Evolutionary conservation across 2,888 invertebrate genomes (phyloP).

Genomic region (Andrena trimmerana): DNA sequence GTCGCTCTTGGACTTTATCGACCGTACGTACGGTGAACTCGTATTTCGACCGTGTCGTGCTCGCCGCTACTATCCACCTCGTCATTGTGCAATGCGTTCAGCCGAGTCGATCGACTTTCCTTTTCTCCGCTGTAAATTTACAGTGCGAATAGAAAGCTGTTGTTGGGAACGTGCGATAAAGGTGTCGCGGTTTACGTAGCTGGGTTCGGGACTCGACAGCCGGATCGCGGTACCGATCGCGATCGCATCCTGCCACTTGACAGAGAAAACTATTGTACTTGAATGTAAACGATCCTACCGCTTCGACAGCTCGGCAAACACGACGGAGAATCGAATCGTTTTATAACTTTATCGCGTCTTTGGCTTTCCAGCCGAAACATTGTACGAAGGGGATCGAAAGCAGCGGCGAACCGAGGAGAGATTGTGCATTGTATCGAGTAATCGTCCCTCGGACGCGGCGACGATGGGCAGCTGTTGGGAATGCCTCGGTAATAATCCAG

Average conservation of each 20-base stretch:
- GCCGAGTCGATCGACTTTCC: background rate
- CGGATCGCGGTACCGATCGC: background rate
- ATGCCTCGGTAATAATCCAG: background rate
- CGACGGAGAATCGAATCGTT: background rate
- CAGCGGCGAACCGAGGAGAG: background rate
- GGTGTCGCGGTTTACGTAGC: background rate
- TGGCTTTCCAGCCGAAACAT: background rate
- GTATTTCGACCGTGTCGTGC: conserved; percentile 21
- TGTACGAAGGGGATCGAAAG: no score
- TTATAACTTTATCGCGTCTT: conserved; percentile 2
- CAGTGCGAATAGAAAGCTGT: conserved; percentile 13
- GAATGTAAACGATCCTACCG: background rate
- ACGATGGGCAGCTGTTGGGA: background rate
- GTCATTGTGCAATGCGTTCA: background rate
- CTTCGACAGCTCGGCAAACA: conserved; percentile 4
- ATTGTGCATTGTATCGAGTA: background rate
- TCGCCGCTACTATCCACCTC: background rate
- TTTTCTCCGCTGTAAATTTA: background rate
- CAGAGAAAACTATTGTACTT: conserved; percentile 5
- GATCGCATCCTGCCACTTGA: background rate
- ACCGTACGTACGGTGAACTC: conserved; percentile 3
- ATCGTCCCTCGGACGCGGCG: background rate
- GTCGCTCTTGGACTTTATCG: conserved; percentile 10
- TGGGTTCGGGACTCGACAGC: background rate
- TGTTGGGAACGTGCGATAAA: conserved; percentile 18